Percentiles rank a stretch among this genome's conserved stretches.
Evolutionary conservation across 2,113 vertebrate species (phyloP).

Genomic region (Emberiza fucata): DNA sequence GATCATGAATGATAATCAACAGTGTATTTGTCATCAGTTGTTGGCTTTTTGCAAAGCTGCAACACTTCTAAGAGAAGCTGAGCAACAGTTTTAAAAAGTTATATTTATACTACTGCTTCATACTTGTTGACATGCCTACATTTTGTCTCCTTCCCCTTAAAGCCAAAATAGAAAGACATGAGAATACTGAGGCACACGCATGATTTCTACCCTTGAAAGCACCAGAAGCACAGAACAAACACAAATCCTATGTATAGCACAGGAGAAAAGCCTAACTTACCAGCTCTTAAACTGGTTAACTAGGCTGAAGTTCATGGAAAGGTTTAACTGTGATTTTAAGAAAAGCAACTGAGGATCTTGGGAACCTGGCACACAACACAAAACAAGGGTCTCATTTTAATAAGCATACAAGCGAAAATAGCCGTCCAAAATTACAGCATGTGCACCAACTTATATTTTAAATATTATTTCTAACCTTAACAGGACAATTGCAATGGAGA

Average conservation of each 20-base stretch:
- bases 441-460: conserved; percentile 14
- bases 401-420: conserved; percentile 8
- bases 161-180: not conserved
- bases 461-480: conserved; percentile 27
- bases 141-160: not conserved
- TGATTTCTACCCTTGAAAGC: not conserved
- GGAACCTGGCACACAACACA: not conserved
- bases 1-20: not conserved
- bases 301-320: conserved; percentile 15
- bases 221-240: not conserved
- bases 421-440: conserved; percentile 19
- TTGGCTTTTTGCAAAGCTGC: not conserved
- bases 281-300: not conserved
- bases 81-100: not conserved
- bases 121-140: not conserved
- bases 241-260: not conserved
- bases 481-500: not conserved
- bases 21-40: not conserved
- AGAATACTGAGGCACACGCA: not conserved
- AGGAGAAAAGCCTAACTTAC: not conserved
- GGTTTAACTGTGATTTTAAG: not conserved
- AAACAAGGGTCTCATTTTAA: not conserved
- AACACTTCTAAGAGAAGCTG: not conserved
- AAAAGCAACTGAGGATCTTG: not conserved
- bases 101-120: not conserved